Evolutionary conservation across 1,140 invertebrate species (phyloP).

Genomic region (Drepana arcuata): DNA sequence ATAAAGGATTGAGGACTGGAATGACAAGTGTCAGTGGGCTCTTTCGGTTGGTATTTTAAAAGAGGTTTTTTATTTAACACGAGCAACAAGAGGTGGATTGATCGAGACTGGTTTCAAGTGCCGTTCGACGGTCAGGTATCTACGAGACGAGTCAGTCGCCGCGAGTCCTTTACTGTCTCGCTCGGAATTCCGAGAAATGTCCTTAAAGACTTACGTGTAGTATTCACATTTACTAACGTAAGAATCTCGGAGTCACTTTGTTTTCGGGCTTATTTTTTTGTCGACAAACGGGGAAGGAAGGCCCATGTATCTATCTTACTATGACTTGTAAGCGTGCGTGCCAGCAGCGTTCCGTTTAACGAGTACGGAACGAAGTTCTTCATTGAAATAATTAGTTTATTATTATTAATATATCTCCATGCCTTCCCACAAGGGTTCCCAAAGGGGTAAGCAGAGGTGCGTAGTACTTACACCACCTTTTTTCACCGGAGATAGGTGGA

Average conservation of each 20-base stretch:
- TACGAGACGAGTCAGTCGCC: constrained; percentile 32
- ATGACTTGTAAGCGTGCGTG: too few species aligned
- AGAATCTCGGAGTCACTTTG: constrained; percentile 21
- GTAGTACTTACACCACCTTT: too few species aligned
- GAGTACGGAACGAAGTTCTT: too few species aligned
- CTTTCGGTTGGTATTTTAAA: constrained; percentile 65
- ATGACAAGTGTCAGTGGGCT: constrained; percentile 64
- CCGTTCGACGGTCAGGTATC: constrained; percentile 49
- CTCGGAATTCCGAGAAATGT: constrained; percentile 55
- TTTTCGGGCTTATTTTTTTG: not conserved
- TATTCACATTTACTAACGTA: constrained; percentile 34
- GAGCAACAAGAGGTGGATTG: constrained; percentile 68
- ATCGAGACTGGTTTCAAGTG: constrained; percentile 69
- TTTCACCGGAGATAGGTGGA: too few species aligned
- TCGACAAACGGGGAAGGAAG: too few species aligned
- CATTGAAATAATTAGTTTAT: too few species aligned
- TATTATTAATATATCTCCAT: too few species aligned
- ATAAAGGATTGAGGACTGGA: constrained; percentile 66
- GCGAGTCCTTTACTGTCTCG: constrained; percentile 45
- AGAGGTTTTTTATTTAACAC: constrained; percentile 68
- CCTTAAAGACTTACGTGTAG: constrained; percentile 38
- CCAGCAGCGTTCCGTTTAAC: too few species aligned
- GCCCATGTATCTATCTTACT: too few species aligned
- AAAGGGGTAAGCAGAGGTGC: too few species aligned
- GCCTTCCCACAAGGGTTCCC: too few species aligned